A percentile compares a stretch with the other conserved stretches of the same genome.
These are phyloP conservation scores for Pterophyllum scalare DNA, from an alignment of 2,113 vertebrate genomes.

Conservation along the genomic window DNA sequence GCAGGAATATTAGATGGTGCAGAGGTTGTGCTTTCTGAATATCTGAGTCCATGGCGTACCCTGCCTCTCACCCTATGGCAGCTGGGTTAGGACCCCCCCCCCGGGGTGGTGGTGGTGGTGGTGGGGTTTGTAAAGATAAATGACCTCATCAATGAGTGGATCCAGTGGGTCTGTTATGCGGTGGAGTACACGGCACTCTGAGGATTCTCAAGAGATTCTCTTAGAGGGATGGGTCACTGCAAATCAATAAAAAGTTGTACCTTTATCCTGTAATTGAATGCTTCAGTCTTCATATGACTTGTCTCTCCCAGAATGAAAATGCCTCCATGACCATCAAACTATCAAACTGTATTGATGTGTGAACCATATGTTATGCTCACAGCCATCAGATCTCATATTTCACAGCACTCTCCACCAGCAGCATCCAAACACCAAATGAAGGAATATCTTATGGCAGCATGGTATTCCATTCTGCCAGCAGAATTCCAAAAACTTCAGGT, in stretches of 20 bases:
- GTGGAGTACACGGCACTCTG: not conserved
- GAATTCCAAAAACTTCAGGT: not conserved
- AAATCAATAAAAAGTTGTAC: not conserved
- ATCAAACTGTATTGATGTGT: not conserved
- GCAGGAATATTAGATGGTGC: not conserved
- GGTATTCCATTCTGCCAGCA: not conserved
- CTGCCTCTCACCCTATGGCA: too few relatives aligned
- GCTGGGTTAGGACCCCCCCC: too few relatives aligned
- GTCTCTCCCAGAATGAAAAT: not conserved
- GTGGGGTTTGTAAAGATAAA: too few relatives aligned
- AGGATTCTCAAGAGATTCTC: not conserved
- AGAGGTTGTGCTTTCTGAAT: not conserved
- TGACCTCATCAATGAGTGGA: not conserved
- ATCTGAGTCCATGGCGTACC: too few relatives aligned
- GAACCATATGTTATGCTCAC: not conserved
- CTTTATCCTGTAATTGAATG: not conserved
- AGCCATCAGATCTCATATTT: not conserved
- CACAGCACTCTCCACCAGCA: not conserved
- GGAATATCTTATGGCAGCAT: not conserved
- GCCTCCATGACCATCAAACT: not conserved
- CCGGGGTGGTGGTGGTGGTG: too few relatives aligned
- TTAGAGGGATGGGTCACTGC: not conserved
- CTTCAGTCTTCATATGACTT: not conserved
- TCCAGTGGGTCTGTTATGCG: not conserved
- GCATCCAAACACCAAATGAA: not conserved